phyloP scores from a whole-genome alignment of 2,113 vertebrate genomes.

The Triplophysa siluroides region DNA sequence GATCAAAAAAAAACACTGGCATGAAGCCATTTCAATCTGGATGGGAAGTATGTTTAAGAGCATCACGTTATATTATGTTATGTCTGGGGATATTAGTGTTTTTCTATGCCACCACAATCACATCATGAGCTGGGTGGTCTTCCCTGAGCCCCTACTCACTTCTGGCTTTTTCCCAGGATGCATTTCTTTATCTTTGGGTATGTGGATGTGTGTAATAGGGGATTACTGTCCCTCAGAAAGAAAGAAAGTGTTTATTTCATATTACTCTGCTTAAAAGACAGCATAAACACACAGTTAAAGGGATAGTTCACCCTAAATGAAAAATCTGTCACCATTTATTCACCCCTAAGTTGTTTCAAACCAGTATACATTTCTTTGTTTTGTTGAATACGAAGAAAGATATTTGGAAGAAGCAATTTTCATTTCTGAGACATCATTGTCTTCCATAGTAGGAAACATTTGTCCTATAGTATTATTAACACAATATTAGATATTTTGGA shows the following conservation, averaged over 20 bases:
- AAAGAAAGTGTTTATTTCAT: slow-evolving; percentile 11
- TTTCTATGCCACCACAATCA: slow-evolving; percentile 34
- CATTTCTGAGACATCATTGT: rapidly evolving
- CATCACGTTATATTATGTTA: slow-evolving; percentile 26
- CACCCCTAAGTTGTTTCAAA: too few species aligned
- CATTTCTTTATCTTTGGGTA: slow-evolving; percentile 1
- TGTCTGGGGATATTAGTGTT: slow-evolving; percentile 36
- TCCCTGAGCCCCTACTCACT: slow-evolving; percentile 3
- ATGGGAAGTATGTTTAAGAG: slow-evolving; percentile 25
- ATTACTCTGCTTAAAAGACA: neutral
- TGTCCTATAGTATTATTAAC: too few species aligned
- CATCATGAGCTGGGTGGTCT: slow-evolving; percentile 45
- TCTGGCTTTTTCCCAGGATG: slow-evolving; percentile 21
- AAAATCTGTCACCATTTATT: too few species aligned
- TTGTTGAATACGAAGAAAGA: too few species aligned
- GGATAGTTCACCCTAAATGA: too few species aligned
- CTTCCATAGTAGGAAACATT: too few species aligned
- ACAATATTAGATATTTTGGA: too few species aligned
- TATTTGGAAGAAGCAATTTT: too few species aligned
- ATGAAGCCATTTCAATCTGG: neutral
- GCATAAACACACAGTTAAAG: too few species aligned
- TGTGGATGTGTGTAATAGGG: slow-evolving; percentile 29
- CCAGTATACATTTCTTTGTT: too few species aligned
- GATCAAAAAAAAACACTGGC: slow-evolving; percentile 30
- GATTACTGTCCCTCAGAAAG: slow-evolving; percentile 27